These are phyloP conservation scores for Eulemur mongoz DNA, from an alignment of 2,797 vertebrate genomes.

Conservation along the genomic window DNA sequence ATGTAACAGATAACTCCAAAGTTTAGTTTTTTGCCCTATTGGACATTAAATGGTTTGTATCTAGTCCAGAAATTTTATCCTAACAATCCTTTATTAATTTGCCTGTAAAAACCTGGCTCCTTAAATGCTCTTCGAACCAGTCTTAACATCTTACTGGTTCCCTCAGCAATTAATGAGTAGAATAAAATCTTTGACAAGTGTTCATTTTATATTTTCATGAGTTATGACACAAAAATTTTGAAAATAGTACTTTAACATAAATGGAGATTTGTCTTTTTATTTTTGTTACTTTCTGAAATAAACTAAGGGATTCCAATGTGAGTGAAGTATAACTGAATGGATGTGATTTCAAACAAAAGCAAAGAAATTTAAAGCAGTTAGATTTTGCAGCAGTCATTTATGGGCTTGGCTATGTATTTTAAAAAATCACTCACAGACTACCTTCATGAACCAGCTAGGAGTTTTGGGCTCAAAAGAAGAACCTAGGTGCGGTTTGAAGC, in stretches of 20 bases:
- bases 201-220: background rate
- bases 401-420: background rate
- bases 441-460: background rate
- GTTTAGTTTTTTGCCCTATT: background rate
- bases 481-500: background rate
- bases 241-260: background rate
- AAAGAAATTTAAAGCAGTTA: background rate
- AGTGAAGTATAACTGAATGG: background rate
- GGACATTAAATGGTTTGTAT: background rate
- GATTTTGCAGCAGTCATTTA: background rate
- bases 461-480: background rate
- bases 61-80: background rate
- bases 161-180: background rate
- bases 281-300: background rate
- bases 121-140: background rate
- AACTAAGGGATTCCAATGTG: background rate
- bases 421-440: background rate
- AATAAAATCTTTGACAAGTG: conserved; percentile 4
- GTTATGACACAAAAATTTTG: background rate
- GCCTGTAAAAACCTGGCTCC: background rate
- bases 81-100: conserved; percentile 2
- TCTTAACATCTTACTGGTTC: conserved; percentile 7
- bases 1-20: background rate
- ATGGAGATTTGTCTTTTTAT: background rate
- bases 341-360: background rate